A percentile compares a stretch with the other conserved stretches of the same genome.
Evolutionary conservation across 2,888 invertebrate genomes (phyloP).

Genomic region (Dryobotodes eremita): DNA sequence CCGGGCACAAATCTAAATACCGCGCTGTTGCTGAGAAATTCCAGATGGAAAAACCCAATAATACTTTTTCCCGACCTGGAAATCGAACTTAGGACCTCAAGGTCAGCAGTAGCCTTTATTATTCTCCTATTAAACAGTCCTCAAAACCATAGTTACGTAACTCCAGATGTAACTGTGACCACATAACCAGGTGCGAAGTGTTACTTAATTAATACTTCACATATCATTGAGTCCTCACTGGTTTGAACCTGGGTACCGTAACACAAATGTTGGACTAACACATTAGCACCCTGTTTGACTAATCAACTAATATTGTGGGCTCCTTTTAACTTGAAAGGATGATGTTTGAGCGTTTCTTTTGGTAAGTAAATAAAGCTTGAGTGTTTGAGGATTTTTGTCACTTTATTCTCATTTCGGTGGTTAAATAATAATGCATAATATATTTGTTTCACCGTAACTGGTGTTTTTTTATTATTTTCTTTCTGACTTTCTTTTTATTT

Average conservation of each 20-base stretch:
- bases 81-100: no score
- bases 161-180: conserved; percentile 58
- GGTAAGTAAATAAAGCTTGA: conserved; percentile 30
- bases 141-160: conserved; percentile 63
- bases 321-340: conserved; percentile 26
- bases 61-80: no score
- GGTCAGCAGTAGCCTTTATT: no score
- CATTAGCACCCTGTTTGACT: conserved; percentile 58
- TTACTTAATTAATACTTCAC: conserved; percentile 70
- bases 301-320: conserved; percentile 48
- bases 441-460: neutral
- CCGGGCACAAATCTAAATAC: no score
- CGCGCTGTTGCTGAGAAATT: no score
- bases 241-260: conserved; percentile 65
- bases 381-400: conserved; percentile 9
- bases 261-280: conserved; percentile 59
- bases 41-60: no score
- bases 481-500: neutral
- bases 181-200: conserved; percentile 69
- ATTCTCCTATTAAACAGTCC: conserved; percentile 11
- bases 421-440: conserved; percentile 27
- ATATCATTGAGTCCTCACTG: conserved; percentile 70
- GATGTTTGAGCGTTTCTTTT: conserved; percentile 32
- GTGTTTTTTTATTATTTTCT: neutral
- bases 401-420: neutral